phyloP scores from a whole-genome alignment of 2,113 vertebrate genomes.

The Coracopsis vasa region DNA sequence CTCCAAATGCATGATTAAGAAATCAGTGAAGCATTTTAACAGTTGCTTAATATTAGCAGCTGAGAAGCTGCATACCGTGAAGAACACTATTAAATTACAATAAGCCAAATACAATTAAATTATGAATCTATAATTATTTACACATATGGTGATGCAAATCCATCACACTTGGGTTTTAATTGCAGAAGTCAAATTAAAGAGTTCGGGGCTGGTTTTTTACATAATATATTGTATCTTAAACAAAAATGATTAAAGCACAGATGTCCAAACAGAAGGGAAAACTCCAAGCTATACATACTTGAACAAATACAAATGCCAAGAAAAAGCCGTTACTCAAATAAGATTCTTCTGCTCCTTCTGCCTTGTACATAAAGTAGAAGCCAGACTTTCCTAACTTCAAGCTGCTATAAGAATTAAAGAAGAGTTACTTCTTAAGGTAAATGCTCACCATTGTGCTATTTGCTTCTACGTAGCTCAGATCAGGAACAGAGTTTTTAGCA shows the following conservation, averaged over 20 bases:
- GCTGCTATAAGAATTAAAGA: not conserved
- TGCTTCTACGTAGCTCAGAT: slow-evolving; percentile 89
- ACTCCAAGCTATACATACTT: not conserved
- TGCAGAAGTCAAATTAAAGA: not conserved
- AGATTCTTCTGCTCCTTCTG: not conserved
- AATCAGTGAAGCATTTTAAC: not conserved
- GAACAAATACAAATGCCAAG: not conserved
- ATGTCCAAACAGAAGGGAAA: not conserved
- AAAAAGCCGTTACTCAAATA: not conserved
- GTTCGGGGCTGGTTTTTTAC: not conserved
- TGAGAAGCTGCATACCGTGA: not conserved
- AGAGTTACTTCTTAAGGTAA: not conserved
- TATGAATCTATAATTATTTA: not conserved
- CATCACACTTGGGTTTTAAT: not conserved
- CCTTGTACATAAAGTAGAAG: not conserved
- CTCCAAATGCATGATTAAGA: not conserved
- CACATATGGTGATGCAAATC: not conserved
- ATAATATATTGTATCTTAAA: not conserved
- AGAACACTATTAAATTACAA: not conserved
- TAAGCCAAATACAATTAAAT: not conserved
- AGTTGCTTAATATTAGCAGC: not conserved
- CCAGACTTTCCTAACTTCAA: not conserved
- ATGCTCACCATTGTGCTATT: slow-evolving; percentile 90
- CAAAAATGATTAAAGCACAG: not conserved
- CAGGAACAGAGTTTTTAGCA: slow-evolving; percentile 91